Conservation (phyloP, 2,113 vertebrate genomes). For the Bufo gargarizans region DNA sequence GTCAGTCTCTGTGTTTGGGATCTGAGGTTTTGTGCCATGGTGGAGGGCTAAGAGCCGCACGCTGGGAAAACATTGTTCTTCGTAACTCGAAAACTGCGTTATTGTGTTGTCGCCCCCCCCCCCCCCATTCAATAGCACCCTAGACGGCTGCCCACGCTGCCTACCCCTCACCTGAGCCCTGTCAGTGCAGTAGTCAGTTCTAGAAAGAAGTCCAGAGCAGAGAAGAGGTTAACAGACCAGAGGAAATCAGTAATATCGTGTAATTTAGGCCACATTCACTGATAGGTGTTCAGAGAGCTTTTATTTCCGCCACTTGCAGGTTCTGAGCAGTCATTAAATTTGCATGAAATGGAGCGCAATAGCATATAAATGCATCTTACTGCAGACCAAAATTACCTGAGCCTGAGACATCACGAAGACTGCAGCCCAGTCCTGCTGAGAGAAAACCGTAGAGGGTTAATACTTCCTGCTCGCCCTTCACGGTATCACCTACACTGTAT, state of each 20-base stretch:
- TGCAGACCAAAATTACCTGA: neutral
- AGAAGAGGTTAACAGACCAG: neutral
- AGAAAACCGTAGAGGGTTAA: neutral
- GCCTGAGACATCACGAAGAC: neutral
- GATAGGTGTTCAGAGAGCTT: neutral
- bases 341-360: neutral
- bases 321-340: neutral
- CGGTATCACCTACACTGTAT: neutral
- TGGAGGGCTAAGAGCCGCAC: too few species aligned
- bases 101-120: too few species aligned
- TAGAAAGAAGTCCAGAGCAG: neutral
- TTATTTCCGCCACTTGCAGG: neutral
- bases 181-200: neutral
- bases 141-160: too few species aligned
- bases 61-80: too few species aligned
- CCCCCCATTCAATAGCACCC: too few species aligned
- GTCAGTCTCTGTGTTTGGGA: too few species aligned
- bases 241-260: neutral
- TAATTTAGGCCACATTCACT: neutral
- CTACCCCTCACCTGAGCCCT: too few species aligned
- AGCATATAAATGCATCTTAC: neutral
- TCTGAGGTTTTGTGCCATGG: too few species aligned
- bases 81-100: too few species aligned
- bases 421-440: neutral
- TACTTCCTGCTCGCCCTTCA: neutral